phyloP scores from a whole-genome alignment of 2,797 vertebrate genomes.

The Gymnoscopelus microlampas region DNA sequence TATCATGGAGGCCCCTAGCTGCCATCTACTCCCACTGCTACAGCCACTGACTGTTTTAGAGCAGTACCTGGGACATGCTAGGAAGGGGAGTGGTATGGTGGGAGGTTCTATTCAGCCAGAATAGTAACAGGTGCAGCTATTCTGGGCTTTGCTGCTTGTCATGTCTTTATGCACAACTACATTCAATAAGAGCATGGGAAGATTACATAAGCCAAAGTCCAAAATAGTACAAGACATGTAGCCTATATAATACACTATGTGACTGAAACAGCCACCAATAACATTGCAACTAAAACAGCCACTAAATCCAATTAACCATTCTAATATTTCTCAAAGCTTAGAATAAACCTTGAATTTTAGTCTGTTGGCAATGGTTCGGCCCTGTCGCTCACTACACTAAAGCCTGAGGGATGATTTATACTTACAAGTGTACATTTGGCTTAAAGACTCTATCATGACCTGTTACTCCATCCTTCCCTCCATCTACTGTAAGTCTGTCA shows the following conservation, averaged over 20 bases:
- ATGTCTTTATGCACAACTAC: neutral
- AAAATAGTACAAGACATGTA: conserved; percentile 2
- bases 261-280: neutral
- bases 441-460: conserved; percentile 4
- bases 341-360: conserved; percentile 26
- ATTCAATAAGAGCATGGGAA: too few species aligned
- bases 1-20: conserved; percentile 43
- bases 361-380: neutral
- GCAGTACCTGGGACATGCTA: conserved; percentile 19
- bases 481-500: conserved; percentile 3
- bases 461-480: conserved; percentile 5
- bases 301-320: conserved; percentile 12
- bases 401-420: too few species aligned
- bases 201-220: neutral
- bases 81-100: conserved; percentile 1
- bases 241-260: neutral
- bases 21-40: conserved; percentile 47
- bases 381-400: too few species aligned
- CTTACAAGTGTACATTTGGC: too few species aligned
- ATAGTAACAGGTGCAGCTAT: conserved; percentile 5
- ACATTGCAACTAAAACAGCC: neutral
- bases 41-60: conserved; percentile 43
- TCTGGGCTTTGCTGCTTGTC: neutral
- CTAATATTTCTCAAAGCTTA: conserved; percentile 13
- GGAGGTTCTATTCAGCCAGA: conserved; percentile 8